Conservation (phyloP, 2,888 invertebrate genomes). For the Elmis aenea region DNA sequence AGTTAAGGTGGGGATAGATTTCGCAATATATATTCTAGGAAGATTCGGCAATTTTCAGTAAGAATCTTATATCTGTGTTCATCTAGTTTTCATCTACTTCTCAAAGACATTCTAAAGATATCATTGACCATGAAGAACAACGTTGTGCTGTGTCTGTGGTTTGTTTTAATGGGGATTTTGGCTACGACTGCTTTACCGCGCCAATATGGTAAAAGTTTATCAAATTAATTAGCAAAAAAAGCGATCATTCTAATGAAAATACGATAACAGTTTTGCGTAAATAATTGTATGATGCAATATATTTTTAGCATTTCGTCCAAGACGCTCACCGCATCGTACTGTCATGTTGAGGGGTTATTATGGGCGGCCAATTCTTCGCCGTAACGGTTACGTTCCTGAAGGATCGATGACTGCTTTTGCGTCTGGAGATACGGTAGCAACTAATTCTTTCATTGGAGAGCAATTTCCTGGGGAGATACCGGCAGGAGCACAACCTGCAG, state of each 20-base stretch:
- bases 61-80: too few species aligned
- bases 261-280: too few species aligned
- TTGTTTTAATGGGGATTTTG: constrained; percentile 15
- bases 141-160: constrained; percentile 19
- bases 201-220: too few species aligned
- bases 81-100: too few species aligned
- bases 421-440: constrained; percentile 41
- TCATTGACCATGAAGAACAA: constrained; percentile 16
- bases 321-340: constrained; percentile 33
- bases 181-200: too few species aligned
- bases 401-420: constrained; percentile 44
- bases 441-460: constrained; percentile 39
- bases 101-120: too few species aligned
- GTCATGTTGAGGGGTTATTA: constrained; percentile 43
- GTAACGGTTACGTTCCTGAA: constrained; percentile 30
- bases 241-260: too few species aligned
- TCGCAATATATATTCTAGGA: constrained; percentile 32
- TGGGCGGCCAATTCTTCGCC: constrained; percentile 28
- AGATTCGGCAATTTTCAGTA: constrained; percentile 23
- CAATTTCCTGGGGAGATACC: constrained; percentile 15
- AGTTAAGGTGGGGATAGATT: constrained; percentile 31
- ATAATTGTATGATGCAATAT: too few species aligned
- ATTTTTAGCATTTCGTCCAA: constrained; percentile 16
- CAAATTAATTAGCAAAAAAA: too few species aligned
- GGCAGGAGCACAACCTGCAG: too few species aligned